Base-by-base conservation (phyloP, 2,113 vertebrate species). In the Haliaeetus leucogaster region DNA sequence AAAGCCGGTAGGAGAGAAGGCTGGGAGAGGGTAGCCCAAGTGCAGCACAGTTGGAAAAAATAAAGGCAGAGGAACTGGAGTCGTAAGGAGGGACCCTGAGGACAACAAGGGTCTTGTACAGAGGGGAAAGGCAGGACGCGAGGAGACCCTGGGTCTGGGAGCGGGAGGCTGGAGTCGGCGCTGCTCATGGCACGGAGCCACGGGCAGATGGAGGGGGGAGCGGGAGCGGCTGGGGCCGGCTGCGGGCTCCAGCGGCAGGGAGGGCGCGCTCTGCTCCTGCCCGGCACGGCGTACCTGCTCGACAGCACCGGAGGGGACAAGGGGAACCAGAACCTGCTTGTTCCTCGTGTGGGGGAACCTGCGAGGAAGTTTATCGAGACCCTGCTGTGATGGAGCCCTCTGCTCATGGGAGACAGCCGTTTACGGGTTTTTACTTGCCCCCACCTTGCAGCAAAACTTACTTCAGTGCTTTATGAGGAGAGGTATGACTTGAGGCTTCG, bases 401-500 rank as follows among this genome's bases (percentile, higher is more conserved):
- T 53, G 10, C 34, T 36, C 10, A 0, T 1, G 7, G 21, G 21
- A 45, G 23, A 13, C 3, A 15, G 52, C 19, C 1, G 0, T 17
- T 27, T 5, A 10, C 0, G 1, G 3, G 15, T 0, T 23, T 30
- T 55, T 40, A 0, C 73, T 72, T 66, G 27, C 22, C 68, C 38
- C 42, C 13, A 4, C 55, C 26, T 34, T 19, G 34, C 13, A 26
- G 79, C 38, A 45, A 45, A 76, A 34, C 40, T 68, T 11, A 3
- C 2, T 18, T 5, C 4, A 2, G 23, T 23, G 88, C 22, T 81
- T 47, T 13, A 0, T 11, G 78, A 18, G 66, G 12, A 25, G 32
- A 43, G 3, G 1, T 27, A 3, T 0, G 0, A 4, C 4, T 30
- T 6, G 16, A 17, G 67, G 3, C 73, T 59, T 19, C 5, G 29